phyloP scores from a whole-genome alignment of 2,113 vertebrate species.

The Pluvialis apricaria region DNA sequence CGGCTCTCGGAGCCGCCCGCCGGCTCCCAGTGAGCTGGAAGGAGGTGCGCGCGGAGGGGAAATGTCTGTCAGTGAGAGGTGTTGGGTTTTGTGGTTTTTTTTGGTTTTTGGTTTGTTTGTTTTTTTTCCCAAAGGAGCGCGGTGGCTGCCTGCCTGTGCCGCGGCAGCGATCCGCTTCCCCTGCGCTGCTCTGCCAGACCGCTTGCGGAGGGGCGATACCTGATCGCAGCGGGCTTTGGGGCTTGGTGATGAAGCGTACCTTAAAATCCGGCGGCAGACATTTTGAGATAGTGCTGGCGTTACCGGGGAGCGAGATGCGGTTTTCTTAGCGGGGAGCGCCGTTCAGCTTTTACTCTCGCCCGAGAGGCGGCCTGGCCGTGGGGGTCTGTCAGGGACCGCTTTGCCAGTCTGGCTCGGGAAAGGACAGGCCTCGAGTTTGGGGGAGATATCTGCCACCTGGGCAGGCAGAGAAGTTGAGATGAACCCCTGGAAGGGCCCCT shows the following conservation, averaged over 20 bases:
- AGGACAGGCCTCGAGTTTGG: fast-evolving
- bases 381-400: fast-evolving
- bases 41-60: not conserved
- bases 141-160: not conserved
- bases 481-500: not conserved
- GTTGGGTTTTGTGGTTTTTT: not conserved
- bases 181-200: no score
- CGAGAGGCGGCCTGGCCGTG: not conserved
- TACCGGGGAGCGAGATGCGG: not conserved
- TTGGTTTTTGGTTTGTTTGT: no score
- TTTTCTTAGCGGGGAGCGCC: fast-evolving
- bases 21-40: not conserved
- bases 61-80: not conserved
- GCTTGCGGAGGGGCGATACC: fast-evolving
- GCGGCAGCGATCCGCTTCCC: not conserved
- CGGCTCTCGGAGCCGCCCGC: no score
- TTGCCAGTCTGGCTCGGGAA: fast-evolving
- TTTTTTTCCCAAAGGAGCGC: not conserved
- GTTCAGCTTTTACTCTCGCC: fast-evolving
- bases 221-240: fast-evolving
- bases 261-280: fast-evolving
- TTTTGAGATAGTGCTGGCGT: not conserved
- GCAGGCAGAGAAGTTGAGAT: no score
- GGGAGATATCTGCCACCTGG: not conserved
- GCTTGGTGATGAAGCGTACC: fast-evolving